phyloP scores from a whole-genome alignment of 2,888 invertebrate species.

The Sturmia bella region DNA sequence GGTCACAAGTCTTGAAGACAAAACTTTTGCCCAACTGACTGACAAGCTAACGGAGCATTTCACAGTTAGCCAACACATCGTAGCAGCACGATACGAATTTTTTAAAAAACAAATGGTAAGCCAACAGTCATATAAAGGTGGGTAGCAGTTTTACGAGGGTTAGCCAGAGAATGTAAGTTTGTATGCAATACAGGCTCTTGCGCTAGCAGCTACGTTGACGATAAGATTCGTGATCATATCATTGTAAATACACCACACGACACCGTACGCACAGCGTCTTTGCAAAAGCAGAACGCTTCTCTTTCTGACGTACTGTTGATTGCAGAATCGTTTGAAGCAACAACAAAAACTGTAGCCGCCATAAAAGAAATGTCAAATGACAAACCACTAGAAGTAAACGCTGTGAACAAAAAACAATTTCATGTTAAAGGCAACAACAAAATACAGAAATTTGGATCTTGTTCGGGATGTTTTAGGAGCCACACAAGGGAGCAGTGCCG shows the following conservation, averaged over 20 bases:
- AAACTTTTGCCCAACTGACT: not conserved
- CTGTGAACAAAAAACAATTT: constrained; percentile 14
- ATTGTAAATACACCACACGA: constrained; percentile 65
- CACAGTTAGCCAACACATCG: not conserved
- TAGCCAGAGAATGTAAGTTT: constrained; percentile 9
- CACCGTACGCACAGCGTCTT: constrained; percentile 39
- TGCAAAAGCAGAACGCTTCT: constrained; percentile 29
- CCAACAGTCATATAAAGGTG: constrained; percentile 10
- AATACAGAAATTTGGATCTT: constrained; percentile 54
- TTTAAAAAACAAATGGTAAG: not conserved
- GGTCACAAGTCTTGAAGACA: not conserved
- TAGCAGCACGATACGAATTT: constrained; percentile 2
- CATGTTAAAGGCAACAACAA: not conserved
- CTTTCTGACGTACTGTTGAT: constrained; percentile 45
- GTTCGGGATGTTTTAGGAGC: constrained; percentile 38
- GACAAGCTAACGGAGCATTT: not conserved
- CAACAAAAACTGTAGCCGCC: constrained; percentile 42
- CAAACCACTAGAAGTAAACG: constrained; percentile 44
- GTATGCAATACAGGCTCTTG: constrained; percentile 3
- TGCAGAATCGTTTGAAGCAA: constrained; percentile 40
- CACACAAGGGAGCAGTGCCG: constrained; percentile 51
- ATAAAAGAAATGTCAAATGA: constrained; percentile 33
- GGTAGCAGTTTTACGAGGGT: constrained; percentile 59
- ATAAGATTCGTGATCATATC: constrained; percentile 65
- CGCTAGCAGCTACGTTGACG: constrained; percentile 51